Conservation (phyloP, 1,140 invertebrate genomes). For the Bombyx mandarina region DNA sequence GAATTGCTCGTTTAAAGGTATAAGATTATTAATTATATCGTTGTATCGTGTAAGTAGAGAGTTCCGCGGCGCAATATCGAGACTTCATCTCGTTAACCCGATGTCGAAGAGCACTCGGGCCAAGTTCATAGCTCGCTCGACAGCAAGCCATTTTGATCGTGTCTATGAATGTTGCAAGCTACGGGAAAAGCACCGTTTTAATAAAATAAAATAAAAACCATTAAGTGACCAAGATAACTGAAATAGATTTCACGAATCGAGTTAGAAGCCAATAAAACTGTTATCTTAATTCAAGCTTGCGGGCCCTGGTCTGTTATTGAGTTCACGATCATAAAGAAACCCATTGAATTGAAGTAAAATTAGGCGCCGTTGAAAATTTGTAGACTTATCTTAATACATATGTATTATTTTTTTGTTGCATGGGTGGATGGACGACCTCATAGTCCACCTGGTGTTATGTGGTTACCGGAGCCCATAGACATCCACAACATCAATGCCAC, state of each 20-base stretch:
- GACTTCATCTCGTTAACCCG: slow-evolving; percentile 23
- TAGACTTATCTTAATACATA: too few species aligned
- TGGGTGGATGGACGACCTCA: too few species aligned
- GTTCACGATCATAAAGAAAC: slow-evolving; percentile 31
- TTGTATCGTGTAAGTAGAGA: slow-evolving; percentile 8
- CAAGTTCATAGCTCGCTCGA: slow-evolving; percentile 20
- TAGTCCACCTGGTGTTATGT: too few species aligned
- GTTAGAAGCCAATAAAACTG: slow-evolving; percentile 46
- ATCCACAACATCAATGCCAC: too few species aligned
- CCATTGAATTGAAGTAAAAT: slow-evolving; percentile 21
- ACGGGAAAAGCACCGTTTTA: slow-evolving; percentile 18
- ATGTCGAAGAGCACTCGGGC: slow-evolving; percentile 14
- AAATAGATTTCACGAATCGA: slow-evolving; percentile 32
- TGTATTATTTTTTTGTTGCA: too few species aligned
- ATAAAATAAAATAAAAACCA: slow-evolving; percentile 13
- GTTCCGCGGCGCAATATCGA: slow-evolving; percentile 11
- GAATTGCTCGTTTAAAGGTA: too few species aligned
- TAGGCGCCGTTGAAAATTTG: slow-evolving; percentile 1
- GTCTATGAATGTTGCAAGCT: slow-evolving; percentile 20
- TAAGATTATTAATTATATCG: slow-evolving; percentile 22
- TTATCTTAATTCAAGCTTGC: slow-evolving; percentile 53
- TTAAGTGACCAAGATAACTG: slow-evolving; percentile 30
- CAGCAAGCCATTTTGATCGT: neutral
- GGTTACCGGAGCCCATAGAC: too few species aligned
- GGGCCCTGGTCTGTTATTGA: slow-evolving; percentile 22